Evolutionary conservation across 2,797 vertebrate genomes (phyloP).

Genomic region (Aeoliscus strigatus): DNA sequence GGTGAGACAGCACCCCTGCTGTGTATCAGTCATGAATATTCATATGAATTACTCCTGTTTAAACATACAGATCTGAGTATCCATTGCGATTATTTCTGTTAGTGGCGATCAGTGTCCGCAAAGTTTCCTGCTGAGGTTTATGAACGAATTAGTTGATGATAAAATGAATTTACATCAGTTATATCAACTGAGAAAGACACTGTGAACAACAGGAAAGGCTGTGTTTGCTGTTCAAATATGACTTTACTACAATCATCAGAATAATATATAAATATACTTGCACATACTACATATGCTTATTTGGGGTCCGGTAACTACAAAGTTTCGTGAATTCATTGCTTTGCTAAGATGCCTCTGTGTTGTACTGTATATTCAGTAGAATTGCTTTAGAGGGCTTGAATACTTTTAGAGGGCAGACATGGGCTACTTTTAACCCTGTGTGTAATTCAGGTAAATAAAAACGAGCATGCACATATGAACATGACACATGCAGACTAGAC

Average conservation of each 20-base stretch:
- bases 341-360: background rate
- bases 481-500: background rate
- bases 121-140: background rate
- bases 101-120: too few relatives aligned
- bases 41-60: background rate
- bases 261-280: too few relatives aligned
- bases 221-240: too few relatives aligned
- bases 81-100: background rate
- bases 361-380: background rate
- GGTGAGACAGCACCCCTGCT: background rate
- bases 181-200: too few relatives aligned
- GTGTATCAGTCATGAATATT: conserved; percentile 3
- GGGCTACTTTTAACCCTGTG: background rate
- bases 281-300: too few relatives aligned
- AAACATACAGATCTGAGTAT: too few relatives aligned
- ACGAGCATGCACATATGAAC: background rate
- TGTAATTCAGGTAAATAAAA: background rate
- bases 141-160: background rate
- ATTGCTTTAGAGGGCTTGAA: background rate
- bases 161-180: too few relatives aligned
- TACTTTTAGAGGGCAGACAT: background rate
- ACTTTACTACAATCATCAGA: too few relatives aligned
- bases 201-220: too few relatives aligned
- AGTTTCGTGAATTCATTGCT: background rate
- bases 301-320: too few relatives aligned